Evolutionary conservation across 2,113 vertebrate species (phyloP).

Genomic region (Pedetes capensis): DNA sequence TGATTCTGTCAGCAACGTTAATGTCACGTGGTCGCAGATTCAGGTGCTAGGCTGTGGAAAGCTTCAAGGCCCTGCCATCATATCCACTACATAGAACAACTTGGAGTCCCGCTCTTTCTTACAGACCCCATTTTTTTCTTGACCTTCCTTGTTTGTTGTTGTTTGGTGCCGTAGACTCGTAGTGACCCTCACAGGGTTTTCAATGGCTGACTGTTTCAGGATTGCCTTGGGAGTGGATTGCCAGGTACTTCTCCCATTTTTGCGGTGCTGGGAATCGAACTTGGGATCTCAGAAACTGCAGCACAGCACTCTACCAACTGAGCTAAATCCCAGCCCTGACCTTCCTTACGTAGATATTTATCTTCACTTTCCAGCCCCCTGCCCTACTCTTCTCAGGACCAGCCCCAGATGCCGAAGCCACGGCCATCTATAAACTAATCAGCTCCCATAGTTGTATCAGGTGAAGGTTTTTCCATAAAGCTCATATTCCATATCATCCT

Average conservation of each 20-base stretch:
- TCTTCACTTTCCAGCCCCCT: neutral
- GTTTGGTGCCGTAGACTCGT: too few species aligned
- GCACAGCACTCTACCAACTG: too few species aligned
- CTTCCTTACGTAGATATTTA: neutral
- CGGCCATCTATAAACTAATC: neutral
- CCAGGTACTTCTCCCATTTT: too few species aligned
- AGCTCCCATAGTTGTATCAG: neutral
- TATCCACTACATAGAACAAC: neutral
- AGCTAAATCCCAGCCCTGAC: too few species aligned
- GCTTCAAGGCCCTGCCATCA: neutral
- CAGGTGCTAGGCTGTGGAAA: neutral
- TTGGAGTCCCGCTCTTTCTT: neutral
- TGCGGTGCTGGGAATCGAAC: too few species aligned
- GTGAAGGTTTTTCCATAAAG: neutral
- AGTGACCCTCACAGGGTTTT: too few species aligned
- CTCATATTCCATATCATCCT: neutral
- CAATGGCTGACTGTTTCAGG: too few species aligned
- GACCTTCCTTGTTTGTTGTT: too few species aligned
- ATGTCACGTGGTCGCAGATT: neutral
- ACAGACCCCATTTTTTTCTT: neutral
- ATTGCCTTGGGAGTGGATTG: too few species aligned
- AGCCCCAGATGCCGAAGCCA: neutral
- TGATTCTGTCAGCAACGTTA: neutral
- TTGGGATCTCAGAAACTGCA: too few species aligned
- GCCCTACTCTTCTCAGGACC: neutral